Base-by-base conservation (phyloP, 1,140 invertebrate genomes). In the Andrena cerasifolii region DNA sequence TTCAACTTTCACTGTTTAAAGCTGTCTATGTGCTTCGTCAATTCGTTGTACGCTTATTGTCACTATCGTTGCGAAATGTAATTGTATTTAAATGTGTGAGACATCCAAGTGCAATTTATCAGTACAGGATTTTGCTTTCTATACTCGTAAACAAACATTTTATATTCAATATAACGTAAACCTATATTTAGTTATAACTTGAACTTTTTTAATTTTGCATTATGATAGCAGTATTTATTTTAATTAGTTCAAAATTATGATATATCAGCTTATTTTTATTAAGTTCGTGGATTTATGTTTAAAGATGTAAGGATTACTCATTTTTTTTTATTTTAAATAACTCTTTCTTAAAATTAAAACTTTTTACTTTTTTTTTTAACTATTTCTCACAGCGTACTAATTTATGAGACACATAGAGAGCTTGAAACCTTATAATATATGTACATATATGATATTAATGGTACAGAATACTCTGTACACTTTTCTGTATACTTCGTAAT, bases 21-120 rank as follows among this genome's bases (percentile, higher is more conserved):
- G 51, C 68, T 40, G 62, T 74, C 80, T 83, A 82, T 72, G 67
- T 83, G 76, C 70, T 61, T 83, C 67, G 18, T 63, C 51, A 61
- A 83, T 71, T 79, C 72, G 43, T 51, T 67, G 43, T 33, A 66
- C 16, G 49, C 33, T 63, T 65, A 40, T 59, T 21, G 3, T 21
- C 36, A 77, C 12, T 43, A 49, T 26, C 28, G 40, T n/a, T 67
- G 2, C 33, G 31, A 65, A 43, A 72, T 49, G 16, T 24, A 51
- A 54, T n/a, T 53, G 14, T 6, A 45, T 21, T 16, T 21, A 43
- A 18, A 10, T 16, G 24, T 54, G n/a, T n/a, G n/a, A 54, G 21
- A 66, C 12, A n/a, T 8, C 31, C 10, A 14, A 62, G 10, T 47
- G n/a, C 21, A 61, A 49, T 36, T 47, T 24, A 26, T 6, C 3